phyloP scores from a whole-genome alignment of 1,140 invertebrate species.

The Drosophila pseudoobscura region DNA sequence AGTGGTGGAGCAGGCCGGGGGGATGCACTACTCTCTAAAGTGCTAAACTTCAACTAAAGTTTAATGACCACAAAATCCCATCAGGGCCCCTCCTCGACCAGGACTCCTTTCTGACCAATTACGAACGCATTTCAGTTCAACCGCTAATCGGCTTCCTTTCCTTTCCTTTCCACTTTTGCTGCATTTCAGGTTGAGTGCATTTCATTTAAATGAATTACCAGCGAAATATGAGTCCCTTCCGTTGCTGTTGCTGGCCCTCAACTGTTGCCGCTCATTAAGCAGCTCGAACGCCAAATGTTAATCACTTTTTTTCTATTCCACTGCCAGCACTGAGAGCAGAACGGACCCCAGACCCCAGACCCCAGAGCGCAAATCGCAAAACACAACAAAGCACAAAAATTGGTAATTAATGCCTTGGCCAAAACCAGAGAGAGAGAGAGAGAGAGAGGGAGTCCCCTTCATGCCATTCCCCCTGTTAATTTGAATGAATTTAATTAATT shows the following conservation, averaged over 20 bases:
- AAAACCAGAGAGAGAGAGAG: neutral
- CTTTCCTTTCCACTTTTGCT: neutral
- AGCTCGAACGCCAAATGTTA: slow-evolving; percentile 63
- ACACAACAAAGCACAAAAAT: slow-evolving; percentile 65
- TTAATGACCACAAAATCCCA: slow-evolving; percentile 71
- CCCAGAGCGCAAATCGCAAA: slow-evolving; percentile 65
- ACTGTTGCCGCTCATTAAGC: slow-evolving; percentile 52
- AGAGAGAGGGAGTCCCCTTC: slow-evolving; percentile 10
- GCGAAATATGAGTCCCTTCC: slow-evolving; percentile 64
- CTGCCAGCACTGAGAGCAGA: neutral
- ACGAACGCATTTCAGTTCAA: slow-evolving; percentile 69
- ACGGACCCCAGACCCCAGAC: neutral
- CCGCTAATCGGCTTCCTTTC: slow-evolving; percentile 48
- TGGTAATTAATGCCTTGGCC: slow-evolving; percentile 58
- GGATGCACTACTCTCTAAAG: slow-evolving; percentile 33
- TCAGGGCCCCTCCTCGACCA: slow-evolving; percentile 28
- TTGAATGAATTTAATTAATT: slow-evolving; percentile 80
- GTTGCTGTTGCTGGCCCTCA: neutral
- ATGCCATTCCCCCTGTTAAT: slow-evolving; percentile 56
- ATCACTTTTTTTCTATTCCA: slow-evolving; percentile 60
- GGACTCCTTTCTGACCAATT: slow-evolving; percentile 62
- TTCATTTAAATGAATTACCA: slow-evolving; percentile 80
- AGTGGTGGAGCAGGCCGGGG: neutral
- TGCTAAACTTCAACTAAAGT: slow-evolving; percentile 46
- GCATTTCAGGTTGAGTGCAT: slow-evolving; percentile 76